Base-by-base conservation (phyloP, 2,113 vertebrate genomes). In the Melanostigma gelatinosum region DNA sequence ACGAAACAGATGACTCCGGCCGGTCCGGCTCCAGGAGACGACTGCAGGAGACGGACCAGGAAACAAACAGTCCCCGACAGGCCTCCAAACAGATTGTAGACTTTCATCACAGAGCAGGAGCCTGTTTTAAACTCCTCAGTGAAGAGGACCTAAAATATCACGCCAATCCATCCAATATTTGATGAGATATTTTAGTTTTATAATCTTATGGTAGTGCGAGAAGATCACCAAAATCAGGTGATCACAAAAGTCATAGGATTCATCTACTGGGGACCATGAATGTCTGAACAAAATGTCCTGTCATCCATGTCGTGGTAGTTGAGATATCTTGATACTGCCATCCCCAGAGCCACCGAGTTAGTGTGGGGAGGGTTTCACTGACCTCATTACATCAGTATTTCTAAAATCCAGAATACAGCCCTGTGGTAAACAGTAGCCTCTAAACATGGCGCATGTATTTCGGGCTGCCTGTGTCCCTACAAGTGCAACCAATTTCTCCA, bases 391-490 rank as follows among this genome's bases (percentile, higher is more conserved):
- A n/a, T 36, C 50, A 38, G 22, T 38, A 38, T 29, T 73, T 72
- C 3, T 73, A 9, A 60, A 68, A 52, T 60, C n/a, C 44, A 48
- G 55, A 34, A 22, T 54, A 6, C 10, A 65, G 61, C 48, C 3
- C 34, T 46, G 50, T 55, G 38, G 12, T 20, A n/a, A 32, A 46
- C 12, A 72, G 12, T 22, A 58, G 95, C 96, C 96, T 97, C 87
- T 97, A 97, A 63, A 96, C 96, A 70, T 96, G 93, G 85, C 97
- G 97, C 80, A 97, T 96, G 87, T 97, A 97, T 87, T 97, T 97
- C 4, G 96, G 96, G 88, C 96, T 96, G 55, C 96, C 6, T n/a
- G 22, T 52, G n/a, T 7, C 48, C 42, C 3, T 1, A 54, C 15
- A 69, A 8, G 58, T 54, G 24, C 3, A 22, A 60, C 6, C 27